Base-by-base conservation (phyloP, 2,113 vertebrate species). In the Cebus imitator region DNA sequence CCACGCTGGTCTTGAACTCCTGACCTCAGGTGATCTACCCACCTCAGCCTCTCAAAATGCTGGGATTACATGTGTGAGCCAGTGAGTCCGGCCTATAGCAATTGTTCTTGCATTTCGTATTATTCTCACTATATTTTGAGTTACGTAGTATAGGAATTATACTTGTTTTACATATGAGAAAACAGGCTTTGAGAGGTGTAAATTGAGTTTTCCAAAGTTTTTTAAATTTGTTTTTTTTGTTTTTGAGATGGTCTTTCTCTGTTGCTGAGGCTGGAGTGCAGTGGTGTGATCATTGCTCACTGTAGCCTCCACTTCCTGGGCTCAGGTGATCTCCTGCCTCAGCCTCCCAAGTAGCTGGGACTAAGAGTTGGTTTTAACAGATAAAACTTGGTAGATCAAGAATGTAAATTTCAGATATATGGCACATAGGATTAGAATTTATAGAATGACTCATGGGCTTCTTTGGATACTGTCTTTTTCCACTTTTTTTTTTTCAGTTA, bases 41-140 rank as follows among this genome's bases (percentile, higher is more conserved):
- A 64, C 61, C 11, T 64, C 12, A 64, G 27, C 27, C 61, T 64
- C 12, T 30, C 11, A 32, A 64, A 64, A 30, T 64, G 27, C 27
- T 64, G 61, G 27, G 27, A 64, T 64, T 64, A 64, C 27, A 14
- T 27, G 27, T 64, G 27, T 64, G 61, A 64, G 12, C 27, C 27
- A 32, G 2, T 64, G 61, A 12, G 27, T 6, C 27, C 0, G 12
- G 32, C 66, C 32, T 68, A 35, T 18, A 8, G 32, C 32, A 68
- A 13, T n/a, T 68, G 35, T 32, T 87, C 50, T 97, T 92, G 20
- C 5, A 70, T 94, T 96, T 96, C 50, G 73, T 81, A 61, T 82
- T 52, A 73, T 92, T 9, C 27, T 90, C 32, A 87, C n/a, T 52
- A 2, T 78, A 27, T 86, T 87, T 81, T 83, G 43, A 72, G 30